A percentile compares a stretch with the other conserved stretches of the same genome.
Evolutionary conservation across 1,140 invertebrate genomes (phyloP).

Genomic region (Bombus consobrinus): DNA sequence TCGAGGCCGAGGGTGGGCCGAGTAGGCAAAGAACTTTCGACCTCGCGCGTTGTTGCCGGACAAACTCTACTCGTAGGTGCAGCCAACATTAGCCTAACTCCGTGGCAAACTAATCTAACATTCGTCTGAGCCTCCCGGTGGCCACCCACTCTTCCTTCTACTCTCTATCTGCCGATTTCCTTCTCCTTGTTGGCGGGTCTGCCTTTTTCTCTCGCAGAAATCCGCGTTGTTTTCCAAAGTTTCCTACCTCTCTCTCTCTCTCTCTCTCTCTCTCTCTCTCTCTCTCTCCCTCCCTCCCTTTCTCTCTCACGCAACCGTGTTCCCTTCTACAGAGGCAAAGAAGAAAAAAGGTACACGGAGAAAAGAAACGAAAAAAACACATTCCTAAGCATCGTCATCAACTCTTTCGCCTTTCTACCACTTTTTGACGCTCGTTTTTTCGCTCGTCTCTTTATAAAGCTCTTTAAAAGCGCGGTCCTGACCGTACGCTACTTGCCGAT

Average conservation of each 20-base stretch:
- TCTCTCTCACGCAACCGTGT: not conserved
- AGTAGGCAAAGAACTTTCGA: slow-evolving; percentile 75
- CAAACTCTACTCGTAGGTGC: slow-evolving; percentile 75
- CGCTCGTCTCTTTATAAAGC: slow-evolving; percentile 16
- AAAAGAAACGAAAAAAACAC: not conserved
- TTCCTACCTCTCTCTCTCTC: slow-evolving; percentile 1
- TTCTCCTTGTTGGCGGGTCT: slow-evolving; percentile 40
- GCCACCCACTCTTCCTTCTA: not conserved
- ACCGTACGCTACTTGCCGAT: not conserved
- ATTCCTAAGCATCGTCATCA: slow-evolving; percentile 48
- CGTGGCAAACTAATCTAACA: slow-evolving; percentile 79
- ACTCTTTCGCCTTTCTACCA: slow-evolving; percentile 32
- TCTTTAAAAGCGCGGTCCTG: not conserved
- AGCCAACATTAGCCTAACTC: slow-evolving; percentile 77
- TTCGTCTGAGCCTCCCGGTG: slow-evolving; percentile 68
- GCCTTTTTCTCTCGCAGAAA: slow-evolving; percentile 53
- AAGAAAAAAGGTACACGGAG: not conserved
- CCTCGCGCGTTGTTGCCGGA: slow-evolving; percentile 71
- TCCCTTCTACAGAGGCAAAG: slow-evolving; percentile 8
- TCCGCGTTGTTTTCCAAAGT: slow-evolving; percentile 52
- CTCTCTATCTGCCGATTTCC: slow-evolving; percentile 26
- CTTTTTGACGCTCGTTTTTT: slow-evolving; percentile 40
- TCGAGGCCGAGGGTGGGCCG: slow-evolving; percentile 65
- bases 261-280: too few relatives aligned
- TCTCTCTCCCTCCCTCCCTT: not conserved